These are phyloP conservation scores for Sciurus niger DNA, from an alignment of 2,113 vertebrate species.

Conservation along the genomic window DNA sequence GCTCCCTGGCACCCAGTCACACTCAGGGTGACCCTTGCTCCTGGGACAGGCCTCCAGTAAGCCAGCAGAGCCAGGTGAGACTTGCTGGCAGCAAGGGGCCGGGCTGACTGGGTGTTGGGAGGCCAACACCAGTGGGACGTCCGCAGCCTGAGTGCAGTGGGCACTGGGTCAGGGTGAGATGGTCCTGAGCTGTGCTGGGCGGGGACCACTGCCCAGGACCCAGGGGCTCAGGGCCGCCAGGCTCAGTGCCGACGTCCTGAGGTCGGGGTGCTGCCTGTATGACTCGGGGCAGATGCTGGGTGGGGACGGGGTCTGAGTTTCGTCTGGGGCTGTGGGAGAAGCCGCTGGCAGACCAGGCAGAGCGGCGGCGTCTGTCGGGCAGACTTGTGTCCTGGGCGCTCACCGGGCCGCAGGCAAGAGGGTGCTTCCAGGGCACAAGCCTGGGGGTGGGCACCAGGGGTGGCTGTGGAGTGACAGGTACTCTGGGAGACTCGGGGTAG, in stretches of 20 bases:
- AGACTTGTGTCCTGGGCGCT: neutral
- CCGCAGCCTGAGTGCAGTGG: neutral
- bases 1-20: neutral
- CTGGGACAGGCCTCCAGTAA: neutral
- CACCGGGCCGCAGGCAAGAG: neutral
- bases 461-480: neutral
- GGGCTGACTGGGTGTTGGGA: neutral
- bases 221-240: neutral
- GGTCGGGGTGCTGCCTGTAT: neutral
- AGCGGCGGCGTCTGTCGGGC: neutral
- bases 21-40: too few species aligned
- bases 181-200: neutral
- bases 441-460: neutral
- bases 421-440: neutral
- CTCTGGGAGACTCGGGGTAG: neutral
- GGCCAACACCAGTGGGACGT: neutral
- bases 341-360: neutral
- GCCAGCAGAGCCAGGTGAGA: too few species aligned
- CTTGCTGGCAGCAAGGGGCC: neutral
- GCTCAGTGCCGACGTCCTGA: neutral
- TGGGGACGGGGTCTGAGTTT: neutral
- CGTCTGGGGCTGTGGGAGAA: neutral
- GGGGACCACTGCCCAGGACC: neutral
- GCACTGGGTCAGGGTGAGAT: neutral
- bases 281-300: neutral